Evolutionary conservation across 2,113 vertebrate genomes (phyloP).

Genomic region (rat (Rattus norvegicus)): GRCr8 NC_086029.1:77291501-77292000

Average conservation of each 20-base stretch:
- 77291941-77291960: too few relatives aligned
- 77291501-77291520: conserved; percentile 27
- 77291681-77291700: neutral
- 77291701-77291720: neutral
- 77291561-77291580: neutral
- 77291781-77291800: neutral
- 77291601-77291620: conserved; percentile 13
- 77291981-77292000: too few relatives aligned
- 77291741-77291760: neutral
- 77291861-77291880: too few relatives aligned
- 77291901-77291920: too few relatives aligned
- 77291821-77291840: too few relatives aligned
- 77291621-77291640: neutral
- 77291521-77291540: neutral
- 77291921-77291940: too few relatives aligned
- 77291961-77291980: too few relatives aligned
- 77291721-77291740: neutral
- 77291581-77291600: neutral
- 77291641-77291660: neutral
- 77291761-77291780: neutral
- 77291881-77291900: too few relatives aligned
- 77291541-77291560: neutral
- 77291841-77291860: too few relatives aligned
- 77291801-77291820: neutral
- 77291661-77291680: neutral